Evolutionary conservation across 2,888 invertebrate genomes (phyloP), one percentile per base, ranked within the genome.

Genomic region (Dryobotodes eremita): DNA sequence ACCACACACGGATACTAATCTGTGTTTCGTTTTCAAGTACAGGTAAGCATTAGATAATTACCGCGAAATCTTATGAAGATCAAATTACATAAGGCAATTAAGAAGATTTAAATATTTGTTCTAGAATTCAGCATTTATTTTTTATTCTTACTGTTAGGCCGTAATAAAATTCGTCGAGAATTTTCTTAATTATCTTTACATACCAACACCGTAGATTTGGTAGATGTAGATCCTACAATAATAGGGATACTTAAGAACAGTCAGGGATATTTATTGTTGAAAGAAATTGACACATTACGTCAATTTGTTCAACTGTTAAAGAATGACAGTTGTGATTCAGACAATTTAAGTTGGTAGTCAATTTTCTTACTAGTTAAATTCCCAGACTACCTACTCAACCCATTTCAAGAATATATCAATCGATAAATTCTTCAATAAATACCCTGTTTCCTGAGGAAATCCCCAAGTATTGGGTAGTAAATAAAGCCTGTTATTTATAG

Each of bases 71-170:
- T 53, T 62, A 73, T 53, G 57, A 68, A 73, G 50, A 82, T 76
- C 61, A 57, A 59, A 72, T 85, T 82, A 82, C 73, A 46, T 82
- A 85, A 85, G 46, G 7, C 17, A 71, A 80, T 77, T 77, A 77
- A 42, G 46, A 75, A 42, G 46, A 75, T 50, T 57, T 48, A 68
- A 80, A 65, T 80, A 80, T 77, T 84, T 84, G 71, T 69, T 77
- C 71, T 80, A 77, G 71, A 80, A 75, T 77, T 61, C 46, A 36
- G 61, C 46, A 80, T n/a, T n/a, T n/a, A 71, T 70, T 77, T 75
- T 50, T 69, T 75, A 62, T 10, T 46, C 77, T 57, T 23, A 71
- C n/a, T 71, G 57, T 55, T 59, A 53, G 36, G 69, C 57, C 15
- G 71, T 61, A 59, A 66, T 57, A 55, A 64, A 78, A 59, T 36